These are phyloP conservation scores for Morpho helenor DNA, from an alignment of 2,888 invertebrate genomes.

Conservation along the genomic window DNA sequence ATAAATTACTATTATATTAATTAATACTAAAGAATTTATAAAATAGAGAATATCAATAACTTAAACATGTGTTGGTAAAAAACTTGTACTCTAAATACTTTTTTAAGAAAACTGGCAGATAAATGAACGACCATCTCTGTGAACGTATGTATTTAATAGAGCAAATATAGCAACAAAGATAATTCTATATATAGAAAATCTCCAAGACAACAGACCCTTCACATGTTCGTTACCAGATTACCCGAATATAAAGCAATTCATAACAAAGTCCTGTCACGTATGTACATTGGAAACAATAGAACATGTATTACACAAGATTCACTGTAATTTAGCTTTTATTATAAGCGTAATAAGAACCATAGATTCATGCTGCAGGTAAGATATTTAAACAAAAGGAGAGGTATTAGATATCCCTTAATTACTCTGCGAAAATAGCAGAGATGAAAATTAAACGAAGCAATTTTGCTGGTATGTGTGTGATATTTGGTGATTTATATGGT, in stretches of 20 bases:
- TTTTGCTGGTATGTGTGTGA: not conserved
- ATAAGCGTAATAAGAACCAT: not conserved
- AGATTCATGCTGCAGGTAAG: not conserved
- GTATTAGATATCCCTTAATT: constrained; percentile 4
- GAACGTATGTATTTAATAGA: too few relatives aligned
- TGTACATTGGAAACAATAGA: constrained; percentile 2
- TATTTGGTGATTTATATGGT: too few relatives aligned
- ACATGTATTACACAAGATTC: not conserved
- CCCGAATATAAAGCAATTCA: constrained; percentile 5
- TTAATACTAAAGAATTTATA: too few relatives aligned
- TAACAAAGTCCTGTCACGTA: constrained; percentile 13
- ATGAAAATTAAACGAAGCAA: constrained; percentile 3
- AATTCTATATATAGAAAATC: not conserved
- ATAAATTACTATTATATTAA: too few relatives aligned
- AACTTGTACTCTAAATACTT: too few relatives aligned
- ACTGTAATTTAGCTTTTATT: constrained; percentile 4
- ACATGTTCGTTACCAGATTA: constrained; percentile 3
- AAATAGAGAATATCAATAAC: too few relatives aligned
- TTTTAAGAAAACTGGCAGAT: too few relatives aligned
- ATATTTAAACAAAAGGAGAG: not conserved
- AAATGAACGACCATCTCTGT: too few relatives aligned
- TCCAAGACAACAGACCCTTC: constrained; percentile 1
- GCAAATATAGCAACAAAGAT: too few relatives aligned
- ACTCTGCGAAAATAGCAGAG: constrained; percentile 7
- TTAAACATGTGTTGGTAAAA: too few relatives aligned